Evolutionary conservation across 2,888 invertebrate genomes (phyloP).

Genomic region (Spilosoma lubricipeda): DNA sequence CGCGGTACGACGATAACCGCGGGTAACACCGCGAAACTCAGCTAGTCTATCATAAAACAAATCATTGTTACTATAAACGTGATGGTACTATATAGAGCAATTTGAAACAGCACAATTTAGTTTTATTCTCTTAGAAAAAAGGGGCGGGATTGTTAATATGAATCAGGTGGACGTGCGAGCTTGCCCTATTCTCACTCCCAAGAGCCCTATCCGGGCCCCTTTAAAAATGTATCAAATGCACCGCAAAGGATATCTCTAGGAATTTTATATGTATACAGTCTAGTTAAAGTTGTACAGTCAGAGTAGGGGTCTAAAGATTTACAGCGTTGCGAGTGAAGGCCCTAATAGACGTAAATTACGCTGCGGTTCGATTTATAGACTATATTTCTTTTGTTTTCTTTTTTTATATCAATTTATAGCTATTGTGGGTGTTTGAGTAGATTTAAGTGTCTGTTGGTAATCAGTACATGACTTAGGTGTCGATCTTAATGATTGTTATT

Average conservation of each 20-base stretch:
- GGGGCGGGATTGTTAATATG: slow-evolving; percentile 49
- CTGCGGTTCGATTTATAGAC: slow-evolving; percentile 80
- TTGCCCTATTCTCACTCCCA: slow-evolving; percentile 55
- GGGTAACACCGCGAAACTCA: no score
- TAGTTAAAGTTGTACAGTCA: slow-evolving; percentile 70
- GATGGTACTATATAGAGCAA: slow-evolving; percentile 44
- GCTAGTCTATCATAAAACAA: no score
- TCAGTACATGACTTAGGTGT: slow-evolving; percentile 40
- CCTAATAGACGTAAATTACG: slow-evolving; percentile 85
- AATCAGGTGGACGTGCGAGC: slow-evolving; percentile 50
- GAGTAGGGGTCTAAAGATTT: slow-evolving; percentile 77
- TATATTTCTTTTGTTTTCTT: slow-evolving; percentile 75
- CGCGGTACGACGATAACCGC: no score
- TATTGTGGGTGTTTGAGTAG: slow-evolving; percentile 40
- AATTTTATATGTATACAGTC: slow-evolving; percentile 41
- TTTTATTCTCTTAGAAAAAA: slow-evolving; percentile 49
- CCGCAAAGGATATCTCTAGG: slow-evolving; percentile 49
- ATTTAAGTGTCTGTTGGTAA: slow-evolving; percentile 48
- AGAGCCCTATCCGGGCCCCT: slow-evolving; percentile 68
- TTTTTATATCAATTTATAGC: slow-evolving; percentile 77
- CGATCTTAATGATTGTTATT: background rate
- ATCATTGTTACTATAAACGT: slow-evolving; percentile 39
- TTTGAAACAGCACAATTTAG: slow-evolving; percentile 51
- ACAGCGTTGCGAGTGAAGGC: slow-evolving; percentile 76
- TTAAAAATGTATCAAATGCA: slow-evolving; percentile 80